Evolutionary conservation across 2,113 vertebrate species (phyloP).

Genomic region (Orcinus orca): DNA sequence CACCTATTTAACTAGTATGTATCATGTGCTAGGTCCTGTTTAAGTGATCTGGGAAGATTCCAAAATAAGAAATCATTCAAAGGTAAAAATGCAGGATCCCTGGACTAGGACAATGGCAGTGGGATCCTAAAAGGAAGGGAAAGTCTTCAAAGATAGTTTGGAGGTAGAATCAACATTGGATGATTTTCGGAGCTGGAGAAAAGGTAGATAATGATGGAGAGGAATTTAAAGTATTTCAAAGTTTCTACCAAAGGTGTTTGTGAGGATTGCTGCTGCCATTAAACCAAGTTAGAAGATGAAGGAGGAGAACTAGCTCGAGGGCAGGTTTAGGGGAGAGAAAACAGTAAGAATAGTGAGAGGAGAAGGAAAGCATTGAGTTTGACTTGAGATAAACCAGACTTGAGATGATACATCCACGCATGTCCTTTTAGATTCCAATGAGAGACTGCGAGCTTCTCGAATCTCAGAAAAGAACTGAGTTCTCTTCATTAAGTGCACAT

Average conservation of each 20-base stretch:
- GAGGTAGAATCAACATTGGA: background rate
- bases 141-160: background rate
- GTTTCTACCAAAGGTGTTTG: background rate
- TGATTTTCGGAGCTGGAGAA: background rate
- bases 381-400: background rate
- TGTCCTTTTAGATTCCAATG: background rate
- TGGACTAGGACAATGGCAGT: background rate
- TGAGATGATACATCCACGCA: background rate
- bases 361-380: background rate
- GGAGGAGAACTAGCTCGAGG: background rate
- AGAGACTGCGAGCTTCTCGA: background rate
- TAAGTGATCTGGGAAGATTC: background rate
- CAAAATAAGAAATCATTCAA: background rate
- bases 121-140: background rate
- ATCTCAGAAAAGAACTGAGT: background rate
- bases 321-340: background rate
- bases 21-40: background rate
- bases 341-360: background rate
- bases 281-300: background rate
- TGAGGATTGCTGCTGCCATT: background rate
- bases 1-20: background rate
- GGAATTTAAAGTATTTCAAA: background rate
- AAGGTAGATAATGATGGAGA: background rate
- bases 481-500: background rate
- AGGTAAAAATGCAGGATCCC: background rate